A percentile compares a stretch with the other conserved stretches of the same genome.
phyloP scores from a whole-genome alignment of 2,113 vertebrate genomes.

The Emydura subglobosa region DNA sequence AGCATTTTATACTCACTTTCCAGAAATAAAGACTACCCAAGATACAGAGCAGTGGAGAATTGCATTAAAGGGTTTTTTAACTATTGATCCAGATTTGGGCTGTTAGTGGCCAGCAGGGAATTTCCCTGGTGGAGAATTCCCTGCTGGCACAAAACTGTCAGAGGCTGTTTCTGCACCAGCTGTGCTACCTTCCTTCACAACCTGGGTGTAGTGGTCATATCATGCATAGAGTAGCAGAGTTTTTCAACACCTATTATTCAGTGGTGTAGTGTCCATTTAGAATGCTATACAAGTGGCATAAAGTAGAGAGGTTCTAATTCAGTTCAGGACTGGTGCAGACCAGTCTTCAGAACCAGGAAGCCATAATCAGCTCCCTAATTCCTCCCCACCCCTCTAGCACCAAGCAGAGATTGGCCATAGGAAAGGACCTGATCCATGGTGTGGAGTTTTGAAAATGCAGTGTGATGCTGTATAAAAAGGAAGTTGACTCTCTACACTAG shows the following conservation, averaged over 20 bases:
- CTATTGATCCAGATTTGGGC: not conserved
- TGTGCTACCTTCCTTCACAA: not conserved
- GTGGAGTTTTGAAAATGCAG: not conserved
- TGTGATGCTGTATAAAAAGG: no score
- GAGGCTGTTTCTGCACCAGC: not conserved
- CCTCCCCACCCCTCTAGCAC: no score
- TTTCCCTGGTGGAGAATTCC: not conserved
- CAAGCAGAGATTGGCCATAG: no score
- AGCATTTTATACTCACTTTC: not conserved
- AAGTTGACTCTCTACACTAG: no score
- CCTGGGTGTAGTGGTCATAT: not conserved
- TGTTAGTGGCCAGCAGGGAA: not conserved
- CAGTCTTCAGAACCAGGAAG: not conserved
- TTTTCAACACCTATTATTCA: not conserved
- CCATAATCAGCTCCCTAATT: not conserved
- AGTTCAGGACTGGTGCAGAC: not conserved
- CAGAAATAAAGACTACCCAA: not conserved
- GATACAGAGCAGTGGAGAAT: not conserved
- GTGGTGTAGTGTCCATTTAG: not conserved
- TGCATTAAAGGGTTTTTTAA: not conserved
- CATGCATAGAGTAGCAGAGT: not conserved
- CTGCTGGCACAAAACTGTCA: not conserved
- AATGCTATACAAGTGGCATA: not conserved
- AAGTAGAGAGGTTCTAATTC: not conserved
- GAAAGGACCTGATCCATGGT: not conserved